Evolutionary conservation across 2,888 invertebrate genomes (phyloP).

Genomic region (Theretra japonica): DNA sequence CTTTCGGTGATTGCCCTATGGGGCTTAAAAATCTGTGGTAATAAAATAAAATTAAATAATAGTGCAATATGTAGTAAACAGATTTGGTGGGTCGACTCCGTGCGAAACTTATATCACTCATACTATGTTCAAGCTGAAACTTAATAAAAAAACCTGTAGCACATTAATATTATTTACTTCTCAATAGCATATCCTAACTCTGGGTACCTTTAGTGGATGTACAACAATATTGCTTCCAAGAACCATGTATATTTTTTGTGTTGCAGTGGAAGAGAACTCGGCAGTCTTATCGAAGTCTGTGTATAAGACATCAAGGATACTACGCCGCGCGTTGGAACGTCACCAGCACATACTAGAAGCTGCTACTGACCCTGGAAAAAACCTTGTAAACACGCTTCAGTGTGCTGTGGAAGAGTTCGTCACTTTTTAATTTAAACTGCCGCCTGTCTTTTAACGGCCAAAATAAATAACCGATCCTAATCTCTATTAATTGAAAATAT

Average conservation of each 20-base stretch:
- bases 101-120: too few relatives aligned
- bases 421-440: background rate
- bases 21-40: constrained; percentile 4
- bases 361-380: constrained; percentile 44
- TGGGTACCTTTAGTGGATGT: too few relatives aligned
- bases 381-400: constrained; percentile 50
- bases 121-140: too few relatives aligned
- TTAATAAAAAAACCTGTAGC: too few relatives aligned
- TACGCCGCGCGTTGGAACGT: constrained; percentile 62
- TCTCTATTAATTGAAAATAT: too few relatives aligned
- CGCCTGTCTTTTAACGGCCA: background rate
- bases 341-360: constrained; percentile 58
- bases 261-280: constrained; percentile 62
- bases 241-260: too few relatives aligned
- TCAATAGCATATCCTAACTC: too few relatives aligned
- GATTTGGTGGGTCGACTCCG: too few relatives aligned
- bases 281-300: constrained; percentile 56
- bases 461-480: too few relatives aligned
- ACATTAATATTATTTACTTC: too few relatives aligned
- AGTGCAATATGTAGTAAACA: too few relatives aligned
- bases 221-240: too few relatives aligned
- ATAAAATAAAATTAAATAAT: background rate
- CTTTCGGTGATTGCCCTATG: background rate
- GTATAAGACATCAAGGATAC: constrained; percentile 53
- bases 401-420: constrained; percentile 63